Conservation (phyloP, 2,888 invertebrate genomes). For the Trypoxylon attenuatum region DNA sequence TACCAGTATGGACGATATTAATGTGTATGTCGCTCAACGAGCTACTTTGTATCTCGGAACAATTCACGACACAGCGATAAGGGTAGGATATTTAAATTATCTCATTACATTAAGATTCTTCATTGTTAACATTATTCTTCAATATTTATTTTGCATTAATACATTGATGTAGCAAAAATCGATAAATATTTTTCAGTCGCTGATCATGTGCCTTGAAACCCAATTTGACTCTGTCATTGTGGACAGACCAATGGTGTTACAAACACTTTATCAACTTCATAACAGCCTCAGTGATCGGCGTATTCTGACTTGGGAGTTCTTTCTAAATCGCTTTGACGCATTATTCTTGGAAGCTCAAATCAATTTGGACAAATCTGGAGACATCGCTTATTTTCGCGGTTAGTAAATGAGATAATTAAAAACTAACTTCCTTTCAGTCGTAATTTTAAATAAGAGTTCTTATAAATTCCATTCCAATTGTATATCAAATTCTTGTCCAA, state of each 20-base stretch:
- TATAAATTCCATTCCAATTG: too few relatives aligned
- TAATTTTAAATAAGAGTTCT: background rate
- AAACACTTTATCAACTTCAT: constrained; percentile 95
- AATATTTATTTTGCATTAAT: too few relatives aligned
- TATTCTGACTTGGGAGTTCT: constrained; percentile 98
- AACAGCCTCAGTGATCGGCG: constrained; percentile 93
- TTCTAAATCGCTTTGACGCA: constrained; percentile 96
- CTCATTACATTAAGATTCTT: constrained; percentile 12
- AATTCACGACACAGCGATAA: constrained; percentile 91
- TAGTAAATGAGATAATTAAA: constrained; percentile 8
- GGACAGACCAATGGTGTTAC: constrained; percentile 97
- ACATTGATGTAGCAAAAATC: too few relatives aligned
- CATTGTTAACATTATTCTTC: background rate
- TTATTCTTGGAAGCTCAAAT: constrained; percentile 97
- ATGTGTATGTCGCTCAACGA: constrained; percentile 95
- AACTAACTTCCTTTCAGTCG: background rate
- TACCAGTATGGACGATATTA: constrained; percentile 96
- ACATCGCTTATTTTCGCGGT: constrained; percentile 89
- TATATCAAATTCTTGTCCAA: too few relatives aligned
- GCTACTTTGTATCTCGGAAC: constrained; percentile 95
- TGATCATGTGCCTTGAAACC: constrained; percentile 95
- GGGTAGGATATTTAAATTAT: constrained; percentile 77
- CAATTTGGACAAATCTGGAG: constrained; percentile 88
- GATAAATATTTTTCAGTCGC: constrained; percentile 79
- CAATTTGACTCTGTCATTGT: constrained; percentile 98